Conservation (phyloP, 2,888 invertebrate species). For the Barypeithes pellucidus region DNA sequence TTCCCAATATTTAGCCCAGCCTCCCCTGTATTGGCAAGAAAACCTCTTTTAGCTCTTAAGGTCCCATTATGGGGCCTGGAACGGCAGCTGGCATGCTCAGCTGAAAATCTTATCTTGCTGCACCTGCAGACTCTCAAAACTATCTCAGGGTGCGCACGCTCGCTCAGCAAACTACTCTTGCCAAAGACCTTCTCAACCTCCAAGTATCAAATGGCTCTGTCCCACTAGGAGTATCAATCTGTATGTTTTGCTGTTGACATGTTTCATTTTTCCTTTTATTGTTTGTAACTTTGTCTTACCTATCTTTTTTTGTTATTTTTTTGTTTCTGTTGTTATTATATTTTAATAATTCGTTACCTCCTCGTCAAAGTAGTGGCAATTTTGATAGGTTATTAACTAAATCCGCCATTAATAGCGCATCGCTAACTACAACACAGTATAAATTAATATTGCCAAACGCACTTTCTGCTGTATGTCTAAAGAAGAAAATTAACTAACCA, state of each 20-base stretch:
- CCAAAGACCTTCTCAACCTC: constrained; percentile 72
- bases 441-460: constrained; percentile 41
- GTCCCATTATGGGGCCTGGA: constrained; percentile 58
- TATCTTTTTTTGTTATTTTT: constrained; percentile 61
- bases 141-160: constrained; percentile 16
- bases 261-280: constrained; percentile 68
- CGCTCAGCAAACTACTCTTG: constrained; percentile 63
- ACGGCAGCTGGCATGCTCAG: constrained; percentile 59
- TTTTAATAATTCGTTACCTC: constrained; percentile 70
- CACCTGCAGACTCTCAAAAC: constrained; percentile 60
- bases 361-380: constrained; percentile 66
- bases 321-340: constrained; percentile 59
- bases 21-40: constrained; percentile 48
- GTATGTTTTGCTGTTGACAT: constrained; percentile 71
- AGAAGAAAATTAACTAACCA: constrained; percentile 53
- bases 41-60: constrained; percentile 34
- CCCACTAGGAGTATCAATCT: constrained; percentile 72
- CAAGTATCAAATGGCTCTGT: constrained; percentile 75
- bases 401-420: constrained; percentile 48
- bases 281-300: constrained; percentile 53
- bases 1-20: constrained; percentile 47
- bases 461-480: constrained; percentile 42
- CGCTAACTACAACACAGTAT: constrained; percentile 50
- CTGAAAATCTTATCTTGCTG: constrained; percentile 58
- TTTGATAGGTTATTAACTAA: constrained; percentile 56